Base-by-base conservation (phyloP, 2,113 vertebrate genomes). In the Cygnus buccinator region DNA sequence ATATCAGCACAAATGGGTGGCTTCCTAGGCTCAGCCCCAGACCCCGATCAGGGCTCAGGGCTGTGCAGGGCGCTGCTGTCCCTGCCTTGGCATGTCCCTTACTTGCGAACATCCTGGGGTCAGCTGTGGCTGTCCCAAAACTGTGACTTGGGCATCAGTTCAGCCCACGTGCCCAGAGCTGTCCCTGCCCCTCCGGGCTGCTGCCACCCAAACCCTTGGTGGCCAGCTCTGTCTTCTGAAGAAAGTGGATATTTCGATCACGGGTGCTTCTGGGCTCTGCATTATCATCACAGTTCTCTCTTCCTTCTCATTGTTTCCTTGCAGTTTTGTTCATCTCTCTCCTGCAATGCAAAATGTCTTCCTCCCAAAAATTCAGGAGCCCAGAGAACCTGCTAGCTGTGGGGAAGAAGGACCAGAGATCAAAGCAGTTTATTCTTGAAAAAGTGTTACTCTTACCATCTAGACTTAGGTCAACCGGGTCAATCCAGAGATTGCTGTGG, bases 1-100 rank as follows among this genome's bases (percentile, higher is more conserved):
- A 2, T 4, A 16, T 55, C 48, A 10, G 3, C 1, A 0, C 0
- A 2, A 81, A 3, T 8, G 9, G 31, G 39, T 1, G 31, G 48
- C 54, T 54, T 20, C 10, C 48, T 1, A 2, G 25, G 75, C 70
- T 54, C 28, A 63, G 48, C 67, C 18, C 52, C 31, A 71, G 90
- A 11, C 87, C 57, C 67, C 43, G 71, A 59, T 11, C 7, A 1
- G 57, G 66, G 28, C 66, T 89, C 43, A 13, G 12, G 63, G 54
- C 43, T 31, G 12, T 1, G 0, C 65, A 70, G 89, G 2, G 15
- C 4, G 1, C 59, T 72, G 75, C 79, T 72, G 5, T 68, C 83
- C 50, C 5, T 48, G 68, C 44, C 37, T 61, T 0, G 0, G n/a
- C 1, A 0, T 0, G 2, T 37, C 50, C 18, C 14, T 72, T 83